Percentiles rank a stretch among this genome's conserved stretches.
Evolutionary conservation across 2,888 invertebrate genomes (phyloP).

Genomic region (Parnassius smintheus): DNA sequence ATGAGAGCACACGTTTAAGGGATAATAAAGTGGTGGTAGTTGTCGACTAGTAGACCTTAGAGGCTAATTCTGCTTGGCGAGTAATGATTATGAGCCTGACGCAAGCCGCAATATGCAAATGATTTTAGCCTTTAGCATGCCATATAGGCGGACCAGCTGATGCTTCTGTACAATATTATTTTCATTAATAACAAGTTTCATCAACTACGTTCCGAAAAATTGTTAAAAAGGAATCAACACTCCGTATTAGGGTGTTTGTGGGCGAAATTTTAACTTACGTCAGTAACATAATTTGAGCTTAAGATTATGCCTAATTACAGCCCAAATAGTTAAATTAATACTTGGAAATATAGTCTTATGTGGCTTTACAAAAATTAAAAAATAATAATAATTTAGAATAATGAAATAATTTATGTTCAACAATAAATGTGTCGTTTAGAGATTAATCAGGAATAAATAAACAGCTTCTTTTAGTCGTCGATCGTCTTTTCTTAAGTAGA

Average conservation of each 20-base stretch:
- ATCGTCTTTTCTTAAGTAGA: slow-evolving; percentile 71
- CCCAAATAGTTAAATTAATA: background rate
- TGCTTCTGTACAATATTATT: slow-evolving; percentile 47
- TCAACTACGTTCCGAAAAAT: slow-evolving; percentile 16
- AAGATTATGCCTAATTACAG: too few relatives aligned
- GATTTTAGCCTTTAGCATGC: slow-evolving; percentile 70
- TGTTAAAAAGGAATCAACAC: slow-evolving; percentile 9
- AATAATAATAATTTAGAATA: slow-evolving; percentile 39
- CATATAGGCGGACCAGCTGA: slow-evolving; percentile 35
- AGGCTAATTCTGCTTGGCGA: slow-evolving; percentile 73
- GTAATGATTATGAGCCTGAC: slow-evolving; percentile 73
- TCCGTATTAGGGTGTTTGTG: background rate
- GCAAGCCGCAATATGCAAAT: slow-evolving; percentile 75
- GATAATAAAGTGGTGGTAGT: slow-evolving; percentile 73
- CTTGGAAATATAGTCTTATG: background rate
- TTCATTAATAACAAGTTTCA: slow-evolving; percentile 39
- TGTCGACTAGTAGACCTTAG: slow-evolving; percentile 72
- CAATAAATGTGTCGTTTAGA: slow-evolving; percentile 30
- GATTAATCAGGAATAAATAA: slow-evolving; percentile 58
- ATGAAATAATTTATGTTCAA: slow-evolving; percentile 47
- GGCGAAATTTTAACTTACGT: too few relatives aligned
- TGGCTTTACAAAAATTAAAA: slow-evolving; percentile 15
- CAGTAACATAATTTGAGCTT: too few relatives aligned
- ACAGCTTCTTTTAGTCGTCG: slow-evolving; percentile 59
- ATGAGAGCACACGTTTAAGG: slow-evolving; percentile 71